Evolutionary conservation across 2,888 invertebrate species (phyloP), one percentile per base, ranked within the genome.

Genomic region (Phengaris arion): DNA sequence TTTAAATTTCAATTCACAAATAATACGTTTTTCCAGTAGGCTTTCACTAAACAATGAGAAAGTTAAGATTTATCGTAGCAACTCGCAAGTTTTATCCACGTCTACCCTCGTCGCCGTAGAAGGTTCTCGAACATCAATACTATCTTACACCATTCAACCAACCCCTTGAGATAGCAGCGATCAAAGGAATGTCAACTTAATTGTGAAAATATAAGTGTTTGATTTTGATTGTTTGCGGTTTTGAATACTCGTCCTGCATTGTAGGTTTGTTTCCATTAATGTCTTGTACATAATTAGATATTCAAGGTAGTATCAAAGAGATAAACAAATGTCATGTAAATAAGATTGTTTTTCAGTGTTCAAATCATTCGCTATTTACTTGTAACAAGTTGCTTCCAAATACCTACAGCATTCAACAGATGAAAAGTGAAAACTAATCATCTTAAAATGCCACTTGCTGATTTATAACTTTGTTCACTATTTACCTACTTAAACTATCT

Each of bases 61-160:
- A 59, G 59, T 59, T 59, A 59, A 59, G 59, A 59, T 35, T 59
- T 59, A 59, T 22, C 22, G 9, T 35, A 35, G 3, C 35, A 35
- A 35, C 22, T n/a, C 15, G 15, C 59, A 59, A 59, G 59, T 59
- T 59, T 55, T 12, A 54, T 54, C 8, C 59, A 59, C 22, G 59
- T 35, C 59, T 10, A 59, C 59, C 59, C 59, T 59, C 35, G 59
- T 59, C 59, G 59, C 22, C n/a, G 55, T n/a, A 55, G 7, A 59
- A 52, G 52, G 52, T 10, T 52, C 59, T 22, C 59, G 59, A 10
- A 8, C 15, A 10, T 59, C 59, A 59, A 59, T 59, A 22, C 59
- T 35, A 35, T 59, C 59, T 55, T 35, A 22, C 35, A 35, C 22
- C 59, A 59, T 59, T 59, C 52, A 52, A 52, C 9, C 12, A 12